Conservation (phyloP, 2,113 vertebrate species). For the Gavia stellata region DNA sequence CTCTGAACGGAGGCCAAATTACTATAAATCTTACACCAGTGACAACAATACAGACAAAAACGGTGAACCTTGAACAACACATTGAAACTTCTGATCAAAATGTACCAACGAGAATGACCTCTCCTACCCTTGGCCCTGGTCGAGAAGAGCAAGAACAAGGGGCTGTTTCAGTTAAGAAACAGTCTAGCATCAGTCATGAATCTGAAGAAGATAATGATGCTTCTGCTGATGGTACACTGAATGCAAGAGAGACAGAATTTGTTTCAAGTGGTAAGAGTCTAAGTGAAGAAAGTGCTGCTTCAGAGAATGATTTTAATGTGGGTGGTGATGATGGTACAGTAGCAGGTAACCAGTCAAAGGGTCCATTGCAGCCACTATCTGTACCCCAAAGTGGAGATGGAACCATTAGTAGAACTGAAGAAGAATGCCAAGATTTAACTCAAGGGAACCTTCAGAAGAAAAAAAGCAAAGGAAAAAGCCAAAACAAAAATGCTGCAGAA, state of each 20-base stretch:
- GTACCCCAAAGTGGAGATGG: conserved; percentile 59
- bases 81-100: conserved; percentile 71
- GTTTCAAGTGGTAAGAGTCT: conserved; percentile 76
- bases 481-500: conserved; percentile 75
- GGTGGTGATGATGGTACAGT: conserved; percentile 70
- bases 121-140: conserved; percentile 61
- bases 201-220: conserved; percentile 73
- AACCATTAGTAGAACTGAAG: conserved; percentile 76
- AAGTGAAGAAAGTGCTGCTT: conserved; percentile 73
- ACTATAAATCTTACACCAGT: conserved; percentile 77
- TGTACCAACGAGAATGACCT: conserved; percentile 60
- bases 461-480: conserved; percentile 81
- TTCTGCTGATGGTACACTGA: conserved; percentile 68
- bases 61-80: conserved; percentile 68
- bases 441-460: conserved; percentile 82
- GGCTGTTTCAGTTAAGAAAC: conserved; percentile 66
- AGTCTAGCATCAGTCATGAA: conserved; percentile 62
- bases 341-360: conserved; percentile 65
- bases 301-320: conserved; percentile 77
- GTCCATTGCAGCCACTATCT: conserved; percentile 43
- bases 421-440: conserved; percentile 73
- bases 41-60: conserved; percentile 72
- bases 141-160: conserved; percentile 73
- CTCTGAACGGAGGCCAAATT: conserved; percentile 85
- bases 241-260: conserved; percentile 75